Evolutionary conservation across 2,797 vertebrate species (phyloP).

Genomic region (Urocyon cinereoargenteus): DNA sequence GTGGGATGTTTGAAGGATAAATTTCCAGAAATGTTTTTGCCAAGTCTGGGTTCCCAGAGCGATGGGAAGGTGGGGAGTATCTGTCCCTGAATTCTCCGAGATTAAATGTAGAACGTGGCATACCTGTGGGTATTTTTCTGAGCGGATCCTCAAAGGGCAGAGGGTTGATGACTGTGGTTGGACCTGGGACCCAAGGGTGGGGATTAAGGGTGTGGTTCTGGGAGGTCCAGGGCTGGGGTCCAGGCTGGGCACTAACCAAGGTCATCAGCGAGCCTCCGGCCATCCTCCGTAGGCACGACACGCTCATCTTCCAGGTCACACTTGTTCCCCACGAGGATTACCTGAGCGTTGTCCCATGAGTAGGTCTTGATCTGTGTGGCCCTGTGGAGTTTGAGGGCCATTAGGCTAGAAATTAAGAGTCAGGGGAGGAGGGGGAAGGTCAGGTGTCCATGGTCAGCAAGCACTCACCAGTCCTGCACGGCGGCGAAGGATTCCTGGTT

Average conservation of each 20-base stretch:
- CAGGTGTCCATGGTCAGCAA: not conserved
- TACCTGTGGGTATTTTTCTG: not conserved
- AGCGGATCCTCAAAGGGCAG: not conserved
- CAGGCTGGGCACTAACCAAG: constrained; percentile 88
- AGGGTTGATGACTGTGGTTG: not conserved
- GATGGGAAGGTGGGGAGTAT: not conserved
- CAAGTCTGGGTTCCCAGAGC: not conserved
- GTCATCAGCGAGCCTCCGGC: constrained; percentile 92
- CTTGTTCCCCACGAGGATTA: constrained; percentile 96
- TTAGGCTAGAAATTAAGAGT: not conserved
- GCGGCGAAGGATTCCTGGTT: constrained; percentile 95
- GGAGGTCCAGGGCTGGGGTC: not conserved
- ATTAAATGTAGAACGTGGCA: not conserved
- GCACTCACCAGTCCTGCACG: constrained; percentile 94
- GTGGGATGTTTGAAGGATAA: not conserved
- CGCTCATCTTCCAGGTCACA: constrained; percentile 96
- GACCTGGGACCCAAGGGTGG: not conserved
- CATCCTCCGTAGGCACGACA: constrained; percentile 92
- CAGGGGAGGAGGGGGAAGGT: not conserved
- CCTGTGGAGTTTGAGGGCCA: constrained; percentile 85
- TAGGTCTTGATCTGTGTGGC: constrained; percentile 97
- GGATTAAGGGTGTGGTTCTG: not conserved
- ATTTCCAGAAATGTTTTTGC: not conserved
- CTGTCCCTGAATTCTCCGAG: not conserved
- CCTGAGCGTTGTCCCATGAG: constrained; percentile 96